These are phyloP conservation scores for Plectropomus leopardus DNA, from an alignment of 2,113 vertebrate species.

Conservation along the genomic window DNA sequence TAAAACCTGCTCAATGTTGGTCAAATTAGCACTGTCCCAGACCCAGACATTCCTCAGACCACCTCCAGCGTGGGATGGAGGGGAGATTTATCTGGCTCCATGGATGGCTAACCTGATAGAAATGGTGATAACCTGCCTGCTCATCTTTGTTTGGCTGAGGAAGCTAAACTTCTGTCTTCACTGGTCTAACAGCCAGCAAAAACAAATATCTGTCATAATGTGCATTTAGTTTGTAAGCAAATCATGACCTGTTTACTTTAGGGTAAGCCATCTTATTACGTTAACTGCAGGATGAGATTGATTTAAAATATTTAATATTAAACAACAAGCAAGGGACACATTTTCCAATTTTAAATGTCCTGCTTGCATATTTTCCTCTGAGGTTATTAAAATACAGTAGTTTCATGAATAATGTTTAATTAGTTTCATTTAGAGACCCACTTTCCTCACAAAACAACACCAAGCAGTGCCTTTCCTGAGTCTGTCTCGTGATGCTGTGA, in stretches of 20 bases:
- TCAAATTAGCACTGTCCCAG: constrained; percentile 70
- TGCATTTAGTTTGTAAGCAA: constrained; percentile 39
- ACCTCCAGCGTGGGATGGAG: constrained; percentile 54
- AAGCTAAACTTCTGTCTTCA: constrained; percentile 60
- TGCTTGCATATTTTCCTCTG: not conserved
- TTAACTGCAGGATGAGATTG: not conserved
- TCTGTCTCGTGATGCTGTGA: too few relatives aligned
- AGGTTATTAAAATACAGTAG: not conserved
- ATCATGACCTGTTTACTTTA: constrained; percentile 17
- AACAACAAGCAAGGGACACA: constrained; percentile 6
- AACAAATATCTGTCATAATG: constrained; percentile 66
- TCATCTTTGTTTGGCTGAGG: constrained; percentile 66
- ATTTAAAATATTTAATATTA: constrained; percentile 11
- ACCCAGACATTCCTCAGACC: constrained; percentile 77
- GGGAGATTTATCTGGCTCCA: constrained; percentile 70
- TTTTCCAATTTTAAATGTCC: not conserved
- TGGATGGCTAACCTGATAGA: constrained; percentile 74
- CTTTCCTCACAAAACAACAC: not conserved
- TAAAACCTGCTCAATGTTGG: constrained; percentile 60
- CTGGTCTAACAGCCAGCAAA: constrained; percentile 49
- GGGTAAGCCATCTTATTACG: constrained; percentile 24
- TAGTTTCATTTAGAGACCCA: not conserved
- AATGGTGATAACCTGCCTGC: constrained; percentile 75
- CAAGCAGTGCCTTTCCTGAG: not conserved
- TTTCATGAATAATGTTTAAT: not conserved